A percentile compares a stretch with the other conserved stretches of the same genome.
These are phyloP conservation scores for Machimus rusticus DNA, from an alignment of 2,888 invertebrate species.

Conservation along the genomic window DNA sequence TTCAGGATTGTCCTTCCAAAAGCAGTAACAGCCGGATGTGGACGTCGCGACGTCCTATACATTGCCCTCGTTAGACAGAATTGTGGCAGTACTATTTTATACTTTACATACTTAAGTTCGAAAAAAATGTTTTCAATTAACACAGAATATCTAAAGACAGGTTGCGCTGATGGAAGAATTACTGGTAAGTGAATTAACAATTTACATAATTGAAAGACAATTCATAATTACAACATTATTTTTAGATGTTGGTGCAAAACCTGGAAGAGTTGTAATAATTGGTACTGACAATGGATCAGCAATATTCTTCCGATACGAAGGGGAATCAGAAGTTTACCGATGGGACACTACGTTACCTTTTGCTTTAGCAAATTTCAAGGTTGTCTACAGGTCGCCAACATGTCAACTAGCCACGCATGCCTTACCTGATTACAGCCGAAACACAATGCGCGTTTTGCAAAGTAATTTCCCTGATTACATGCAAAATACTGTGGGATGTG, in stretches of 20 bases:
- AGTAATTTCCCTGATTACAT: conserved; percentile 73
- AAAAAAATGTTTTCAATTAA: conserved; percentile 70
- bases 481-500: conserved; percentile 69
- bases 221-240: not conserved
- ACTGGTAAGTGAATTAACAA: conserved; percentile 54
- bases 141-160: conserved; percentile 69
- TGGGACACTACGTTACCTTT: conserved; percentile 67
- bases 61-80: conserved; percentile 69
- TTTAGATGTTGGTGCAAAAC: conserved; percentile 67
- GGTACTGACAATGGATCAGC: conserved; percentile 71
- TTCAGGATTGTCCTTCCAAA: conserved; percentile 72
- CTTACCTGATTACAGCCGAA: conserved; percentile 66
- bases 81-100: conserved; percentile 67
- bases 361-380: conserved; percentile 62
- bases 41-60: conserved; percentile 71
- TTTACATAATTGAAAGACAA: not conserved
- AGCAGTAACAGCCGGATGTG: conserved; percentile 64
- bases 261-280: conserved; percentile 67
- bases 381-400: conserved; percentile 66
- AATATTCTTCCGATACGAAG: conserved; percentile 69
- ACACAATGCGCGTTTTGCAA: conserved; percentile 68
- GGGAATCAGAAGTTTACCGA: conserved; percentile 66
- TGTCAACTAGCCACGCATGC: conserved; percentile 69
- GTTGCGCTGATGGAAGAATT: conserved; percentile 66
- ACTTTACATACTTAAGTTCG: conserved; percentile 72